phyloP scores from a whole-genome alignment of 53 echinoderm and acorn worm species.

The Paelopatides confundens region DNA sequence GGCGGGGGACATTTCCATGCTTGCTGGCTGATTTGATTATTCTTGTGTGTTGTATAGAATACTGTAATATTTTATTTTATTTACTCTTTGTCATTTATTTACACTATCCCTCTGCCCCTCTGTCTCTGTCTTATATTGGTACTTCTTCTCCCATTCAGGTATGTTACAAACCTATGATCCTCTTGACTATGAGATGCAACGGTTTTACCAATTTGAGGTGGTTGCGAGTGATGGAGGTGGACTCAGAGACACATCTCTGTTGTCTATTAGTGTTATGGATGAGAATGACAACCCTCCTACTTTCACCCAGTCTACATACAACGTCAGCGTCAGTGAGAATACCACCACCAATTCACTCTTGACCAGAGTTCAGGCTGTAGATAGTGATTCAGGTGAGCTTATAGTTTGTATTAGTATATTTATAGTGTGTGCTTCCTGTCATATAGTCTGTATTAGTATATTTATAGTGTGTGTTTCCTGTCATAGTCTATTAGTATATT shows the following conservation, averaged over 20 bases:
- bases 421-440: no score
- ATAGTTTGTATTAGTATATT: no score
- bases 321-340: slow-evolving; percentile 93
- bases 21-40: no score
- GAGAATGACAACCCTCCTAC: slow-evolving; percentile 89
- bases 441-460: no score
- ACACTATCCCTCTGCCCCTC: no score
- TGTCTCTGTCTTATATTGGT: no score
- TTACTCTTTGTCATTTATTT: no score
- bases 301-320: slow-evolving; percentile 77
- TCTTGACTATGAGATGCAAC: slow-evolving; percentile 83
- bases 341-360: slow-evolving; percentile 83
- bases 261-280: slow-evolving; percentile 83
- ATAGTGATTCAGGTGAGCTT: slow-evolving; percentile 94
- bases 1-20: no score
- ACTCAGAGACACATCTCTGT: slow-evolving; percentile 70
- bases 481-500: no score
- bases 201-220: slow-evolving; percentile 76
- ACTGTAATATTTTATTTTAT: no score
- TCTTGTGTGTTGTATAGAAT: no score
- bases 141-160: slow-evolving; percentile 48
- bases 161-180: slow-evolving; percentile 63
- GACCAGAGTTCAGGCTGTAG: slow-evolving; percentile 89
- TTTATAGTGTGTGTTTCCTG: no score
- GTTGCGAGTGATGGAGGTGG: slow-evolving; percentile 80